Conservation (phyloP, 2,113 vertebrate genomes). For the cattle (Bos taurus) region ARS-UCD2.0 NC_037334.1:108720501-108721000, state of each 20-base stretch:
- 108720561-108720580: neutral
- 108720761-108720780: conserved; percentile 17
- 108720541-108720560: neutral
- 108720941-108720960: neutral
- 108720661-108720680: neutral
- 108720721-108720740: conserved; percentile 18
- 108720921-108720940: conserved; percentile 5
- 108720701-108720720: conserved; percentile 37
- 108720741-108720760: conserved; percentile 27
- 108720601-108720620: neutral
- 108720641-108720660: neutral
- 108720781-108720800: conserved; percentile 15
- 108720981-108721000: conserved; percentile 60
- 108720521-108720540: neutral
- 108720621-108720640: neutral
- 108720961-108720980: neutral
- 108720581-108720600: neutral
- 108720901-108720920: neutral
- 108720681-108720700: neutral
- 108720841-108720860: conserved; percentile 20
- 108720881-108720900: neutral
- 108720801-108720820: neutral
- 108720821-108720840: conserved; percentile 57
- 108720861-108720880: conserved; percentile 35
- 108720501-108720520: neutral